These are phyloP conservation scores for Antennarius striatus DNA, from an alignment of 2,113 vertebrate species.

Conservation along the genomic window DNA sequence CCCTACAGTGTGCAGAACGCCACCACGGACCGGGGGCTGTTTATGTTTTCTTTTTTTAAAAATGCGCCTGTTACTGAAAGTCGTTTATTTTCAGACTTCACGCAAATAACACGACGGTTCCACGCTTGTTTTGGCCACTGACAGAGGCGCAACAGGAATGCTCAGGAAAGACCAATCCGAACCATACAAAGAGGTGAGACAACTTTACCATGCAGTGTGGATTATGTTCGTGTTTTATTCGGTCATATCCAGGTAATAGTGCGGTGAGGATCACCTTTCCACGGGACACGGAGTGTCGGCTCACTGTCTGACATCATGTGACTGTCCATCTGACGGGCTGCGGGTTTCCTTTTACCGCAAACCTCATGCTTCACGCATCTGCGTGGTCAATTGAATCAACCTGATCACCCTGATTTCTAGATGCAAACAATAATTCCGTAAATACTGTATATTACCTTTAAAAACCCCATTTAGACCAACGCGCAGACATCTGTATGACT, in stretches of 20 bases:
- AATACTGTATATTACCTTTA: too few relatives aligned
- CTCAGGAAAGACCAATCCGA: conserved; percentile 75
- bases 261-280: background rate
- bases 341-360: background rate
- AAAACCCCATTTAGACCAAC: too few relatives aligned
- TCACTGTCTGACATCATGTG: conserved; percentile 43
- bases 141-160: conserved; percentile 72
- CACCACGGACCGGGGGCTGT: background rate
- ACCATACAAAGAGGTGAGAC: conserved; percentile 87
- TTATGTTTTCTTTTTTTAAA: background rate
- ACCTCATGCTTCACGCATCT: background rate
- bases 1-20: background rate
- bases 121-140: background rate
- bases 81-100: background rate
- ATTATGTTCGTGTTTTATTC: too few relatives aligned
- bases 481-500: too few relatives aligned
- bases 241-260: too few relatives aligned
- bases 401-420: background rate
- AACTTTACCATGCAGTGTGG: background rate
- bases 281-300: background rate
- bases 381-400: too few relatives aligned
- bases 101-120: background rate
- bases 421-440: too few relatives aligned
- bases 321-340: conserved; percentile 43
- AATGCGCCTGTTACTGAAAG: conserved; percentile 1